phyloP scores from a whole-genome alignment of 2,113 vertebrate genomes.

The Oplegnathus fasciatus region DNA sequence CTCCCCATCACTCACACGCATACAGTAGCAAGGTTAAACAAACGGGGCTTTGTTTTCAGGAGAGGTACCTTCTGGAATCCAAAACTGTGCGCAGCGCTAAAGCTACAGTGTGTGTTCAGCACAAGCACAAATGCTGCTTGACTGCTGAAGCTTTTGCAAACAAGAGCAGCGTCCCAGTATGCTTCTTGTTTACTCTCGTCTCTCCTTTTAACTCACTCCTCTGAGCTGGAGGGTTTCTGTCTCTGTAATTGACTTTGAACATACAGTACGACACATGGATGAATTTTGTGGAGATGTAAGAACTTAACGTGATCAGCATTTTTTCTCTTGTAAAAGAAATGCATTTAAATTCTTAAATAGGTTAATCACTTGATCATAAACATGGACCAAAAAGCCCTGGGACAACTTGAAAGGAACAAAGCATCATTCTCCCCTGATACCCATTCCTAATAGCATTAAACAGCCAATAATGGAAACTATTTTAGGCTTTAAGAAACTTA shows the following conservation, averaged over 20 bases:
- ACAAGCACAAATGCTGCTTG: slow-evolving; percentile 18
- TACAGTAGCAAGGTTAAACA: slow-evolving; percentile 57
- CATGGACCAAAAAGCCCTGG: slow-evolving; percentile 23
- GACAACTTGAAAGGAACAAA: slow-evolving; percentile 59
- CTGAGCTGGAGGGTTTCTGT: slow-evolving; percentile 15
- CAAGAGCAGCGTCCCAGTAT: slow-evolving; percentile 11
- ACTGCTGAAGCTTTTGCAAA: slow-evolving; percentile 35
- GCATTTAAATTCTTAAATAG: slow-evolving; percentile 30
- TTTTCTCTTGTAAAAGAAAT: slow-evolving; percentile 7
- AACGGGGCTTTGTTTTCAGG: slow-evolving; percentile 27
- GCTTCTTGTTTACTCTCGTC: slow-evolving; percentile 26
- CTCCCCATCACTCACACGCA: slow-evolving; percentile 21
- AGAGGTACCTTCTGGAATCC: not conserved
- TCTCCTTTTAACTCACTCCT: slow-evolving; percentile 6
- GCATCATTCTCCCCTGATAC: slow-evolving; percentile 40
- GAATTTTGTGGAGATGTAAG: slow-evolving; percentile 10
- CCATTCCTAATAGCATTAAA: slow-evolving; percentile 58
- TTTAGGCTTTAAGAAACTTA: slow-evolving; percentile 51
- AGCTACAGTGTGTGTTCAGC: slow-evolving; percentile 21
- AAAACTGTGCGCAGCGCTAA: slow-evolving; percentile 2
- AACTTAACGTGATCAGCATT: slow-evolving; percentile 1
- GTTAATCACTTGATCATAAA: slow-evolving; percentile 49
- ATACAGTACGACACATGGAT: not conserved
- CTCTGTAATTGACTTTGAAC: slow-evolving; percentile 30
- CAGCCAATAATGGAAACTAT: slow-evolving; percentile 54